Percentiles rank a stretch among this genome's conserved stretches.
Evolutionary conservation across 1,140 invertebrate species (phyloP).

Genomic region (Antheraea mylitta): DNA sequence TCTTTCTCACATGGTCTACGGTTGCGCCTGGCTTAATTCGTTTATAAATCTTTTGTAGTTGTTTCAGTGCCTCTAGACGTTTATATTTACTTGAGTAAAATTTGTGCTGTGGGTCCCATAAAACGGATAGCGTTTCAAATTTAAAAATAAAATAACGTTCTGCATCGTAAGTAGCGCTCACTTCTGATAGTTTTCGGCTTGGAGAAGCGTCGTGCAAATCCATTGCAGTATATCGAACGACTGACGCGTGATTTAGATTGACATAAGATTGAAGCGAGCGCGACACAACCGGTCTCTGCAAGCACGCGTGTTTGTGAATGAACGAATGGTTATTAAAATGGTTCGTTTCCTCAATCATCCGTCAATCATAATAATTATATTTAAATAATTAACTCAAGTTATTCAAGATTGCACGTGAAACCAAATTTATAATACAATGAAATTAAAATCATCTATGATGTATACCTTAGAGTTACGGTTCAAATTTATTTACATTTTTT

Average conservation of each 20-base stretch:
- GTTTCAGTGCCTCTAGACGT: background rate
- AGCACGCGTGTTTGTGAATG: background rate
- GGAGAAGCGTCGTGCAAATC: background rate
- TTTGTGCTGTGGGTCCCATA: background rate
- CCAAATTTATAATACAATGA: no score
- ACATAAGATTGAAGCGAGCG: background rate
- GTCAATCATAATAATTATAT: background rate
- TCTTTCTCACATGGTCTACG: background rate
- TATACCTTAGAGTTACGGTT: no score
- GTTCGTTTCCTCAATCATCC: background rate
- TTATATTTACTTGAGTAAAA: background rate
- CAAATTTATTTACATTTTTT: no score
- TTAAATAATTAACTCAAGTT: background rate
- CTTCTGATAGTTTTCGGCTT: background rate
- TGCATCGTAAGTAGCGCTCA: background rate
- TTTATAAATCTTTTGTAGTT: background rate
- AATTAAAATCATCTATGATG: no score
- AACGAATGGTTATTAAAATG: background rate
- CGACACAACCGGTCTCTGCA: background rate
- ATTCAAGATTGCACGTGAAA: background rate
- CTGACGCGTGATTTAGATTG: conserved; percentile 1
- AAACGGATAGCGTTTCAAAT: background rate
- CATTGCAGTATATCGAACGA: background rate
- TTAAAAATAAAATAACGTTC: background rate
- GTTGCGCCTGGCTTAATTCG: background rate